Conservation (phyloP, 2,113 vertebrate genomes). For the Rutilus rutilus region DNA sequence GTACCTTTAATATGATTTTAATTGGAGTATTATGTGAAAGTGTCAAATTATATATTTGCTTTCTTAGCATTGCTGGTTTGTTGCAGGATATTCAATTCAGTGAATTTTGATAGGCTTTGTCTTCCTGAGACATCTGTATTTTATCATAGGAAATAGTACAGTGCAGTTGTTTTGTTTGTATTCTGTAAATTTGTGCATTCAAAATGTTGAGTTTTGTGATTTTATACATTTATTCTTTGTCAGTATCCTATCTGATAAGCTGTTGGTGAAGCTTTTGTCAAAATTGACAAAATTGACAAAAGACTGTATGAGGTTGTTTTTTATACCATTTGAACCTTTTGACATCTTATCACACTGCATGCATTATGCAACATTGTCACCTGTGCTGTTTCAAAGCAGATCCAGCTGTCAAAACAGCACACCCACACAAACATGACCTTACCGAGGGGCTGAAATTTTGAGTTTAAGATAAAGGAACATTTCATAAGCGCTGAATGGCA, state of each 20-base stretch:
- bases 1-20: background rate
- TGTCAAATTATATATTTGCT: background rate
- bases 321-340: background rate
- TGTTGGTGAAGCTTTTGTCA: background rate
- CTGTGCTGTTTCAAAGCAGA: background rate
- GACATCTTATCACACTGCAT: background rate
- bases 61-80: background rate
- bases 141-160: background rate
- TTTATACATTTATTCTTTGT: background rate
- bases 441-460: background rate
- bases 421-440: background rate
- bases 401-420: constrained; percentile 3
- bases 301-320: background rate
- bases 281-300: background rate
- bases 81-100: background rate
- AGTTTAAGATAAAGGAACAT: background rate
- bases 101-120: background rate
- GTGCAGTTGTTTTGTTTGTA: background rate
- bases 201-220: background rate
- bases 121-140: background rate
- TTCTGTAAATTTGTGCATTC: background rate
- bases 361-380: background rate
- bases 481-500: background rate
- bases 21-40: background rate
- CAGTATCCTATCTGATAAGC: background rate